These are phyloP conservation scores for Elgaria multicarinata DNA, from an alignment of 2,113 vertebrate species.

Conservation along the genomic window DNA sequence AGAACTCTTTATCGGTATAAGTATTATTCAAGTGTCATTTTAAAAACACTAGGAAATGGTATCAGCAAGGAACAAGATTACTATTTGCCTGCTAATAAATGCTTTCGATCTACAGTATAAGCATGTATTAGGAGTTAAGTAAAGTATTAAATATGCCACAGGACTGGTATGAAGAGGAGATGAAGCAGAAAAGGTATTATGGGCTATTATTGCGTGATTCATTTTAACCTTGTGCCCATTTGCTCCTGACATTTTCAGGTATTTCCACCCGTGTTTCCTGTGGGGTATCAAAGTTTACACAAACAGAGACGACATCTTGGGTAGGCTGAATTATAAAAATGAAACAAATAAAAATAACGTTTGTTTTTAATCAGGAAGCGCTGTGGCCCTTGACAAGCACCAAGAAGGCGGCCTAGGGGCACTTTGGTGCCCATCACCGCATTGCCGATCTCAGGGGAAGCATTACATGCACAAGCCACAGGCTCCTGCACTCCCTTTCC, in stretches of 20 bases:
- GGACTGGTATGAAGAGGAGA: not conserved
- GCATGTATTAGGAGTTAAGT: not conserved
- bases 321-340: not conserved
- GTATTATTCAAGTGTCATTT: not conserved
- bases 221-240: not conserved
- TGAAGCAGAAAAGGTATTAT: not conserved
- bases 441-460: not conserved
- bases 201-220: not conserved
- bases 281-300: not conserved
- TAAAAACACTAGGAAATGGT: not conserved
- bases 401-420: no score
- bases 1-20: not conserved
- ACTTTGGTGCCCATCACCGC: no score
- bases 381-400: no score
- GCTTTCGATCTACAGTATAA: not conserved
- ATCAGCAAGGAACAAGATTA: not conserved
- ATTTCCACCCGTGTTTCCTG: not conserved
- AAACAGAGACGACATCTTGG: not conserved
- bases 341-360: not conserved
- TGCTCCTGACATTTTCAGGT: not conserved
- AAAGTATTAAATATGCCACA: not conserved
- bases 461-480: not conserved
- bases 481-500: not conserved
- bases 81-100: not conserved
- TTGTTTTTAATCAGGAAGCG: no score